Conservation (phyloP, 2,888 invertebrate species). For the Dryadula phaetusa region DNA sequence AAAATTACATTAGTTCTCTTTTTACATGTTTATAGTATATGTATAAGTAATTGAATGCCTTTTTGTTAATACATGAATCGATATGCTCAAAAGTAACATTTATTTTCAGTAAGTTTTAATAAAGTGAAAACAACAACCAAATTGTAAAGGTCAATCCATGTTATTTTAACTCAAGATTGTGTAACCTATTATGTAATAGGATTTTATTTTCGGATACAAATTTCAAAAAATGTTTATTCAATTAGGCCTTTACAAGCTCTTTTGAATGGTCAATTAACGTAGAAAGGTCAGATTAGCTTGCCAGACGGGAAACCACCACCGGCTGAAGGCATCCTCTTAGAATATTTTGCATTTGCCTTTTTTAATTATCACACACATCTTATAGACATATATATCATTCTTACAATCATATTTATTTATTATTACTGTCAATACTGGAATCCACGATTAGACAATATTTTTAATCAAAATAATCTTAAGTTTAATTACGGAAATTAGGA, state of each 20-base stretch:
- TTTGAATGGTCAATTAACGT: slow-evolving; percentile 1
- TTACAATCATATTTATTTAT: too few species aligned
- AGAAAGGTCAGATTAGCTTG: slow-evolving; percentile 5
- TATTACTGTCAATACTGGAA: too few species aligned
- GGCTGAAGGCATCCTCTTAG: not conserved
- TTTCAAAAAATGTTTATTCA: slow-evolving; percentile 17
- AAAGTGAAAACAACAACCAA: slow-evolving; percentile 10
- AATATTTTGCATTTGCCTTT: not conserved
- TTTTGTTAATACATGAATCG: not conserved
- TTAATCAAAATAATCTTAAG: too few species aligned
- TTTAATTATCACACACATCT: slow-evolving; percentile 1
- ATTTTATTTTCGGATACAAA: slow-evolving; percentile 16
- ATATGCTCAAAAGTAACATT: not conserved
- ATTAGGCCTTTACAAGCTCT: not conserved
- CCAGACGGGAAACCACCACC: not conserved
- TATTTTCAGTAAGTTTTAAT: not conserved
- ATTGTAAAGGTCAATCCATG: slow-evolving; percentile 27
- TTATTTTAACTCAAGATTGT: slow-evolving; percentile 34
- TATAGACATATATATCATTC: too few species aligned
- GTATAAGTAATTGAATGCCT: not conserved
- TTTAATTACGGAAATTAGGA: too few species aligned
- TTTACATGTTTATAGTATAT: not conserved
- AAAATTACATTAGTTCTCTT: not conserved
- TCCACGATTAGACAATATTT: too few species aligned
- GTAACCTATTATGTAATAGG: slow-evolving; percentile 34